Evolutionary conservation across 2,888 invertebrate genomes (phyloP).

Genomic region (Sialis lutaria): DNA sequence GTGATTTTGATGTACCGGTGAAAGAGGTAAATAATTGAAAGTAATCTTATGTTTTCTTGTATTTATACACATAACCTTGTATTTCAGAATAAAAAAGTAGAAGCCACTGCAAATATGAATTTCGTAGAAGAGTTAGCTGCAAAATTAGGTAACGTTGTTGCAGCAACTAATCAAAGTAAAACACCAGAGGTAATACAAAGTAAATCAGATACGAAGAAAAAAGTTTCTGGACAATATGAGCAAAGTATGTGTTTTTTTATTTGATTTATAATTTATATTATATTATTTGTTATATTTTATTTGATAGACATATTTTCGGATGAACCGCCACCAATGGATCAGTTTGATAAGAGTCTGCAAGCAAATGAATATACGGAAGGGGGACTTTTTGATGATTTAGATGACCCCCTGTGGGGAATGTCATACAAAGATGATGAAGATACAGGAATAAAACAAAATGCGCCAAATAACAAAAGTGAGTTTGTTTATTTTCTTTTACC

Average conservation of each 20-base stretch:
- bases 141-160: slow-evolving; percentile 31
- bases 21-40: neutral
- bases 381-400: slow-evolving; percentile 20
- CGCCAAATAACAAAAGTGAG: too few species aligned
- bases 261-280: too few species aligned
- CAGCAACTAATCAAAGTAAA: slow-evolving; percentile 16
- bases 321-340: slow-evolving; percentile 35
- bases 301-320: slow-evolving; percentile 28
- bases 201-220: too few species aligned
- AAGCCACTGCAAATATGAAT: slow-evolving; percentile 17
- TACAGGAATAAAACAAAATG: too few species aligned
- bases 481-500: too few species aligned
- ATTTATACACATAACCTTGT: neutral
- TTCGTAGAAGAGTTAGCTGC: slow-evolving; percentile 45
- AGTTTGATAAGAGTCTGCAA: slow-evolving; percentile 7
- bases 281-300: too few species aligned
- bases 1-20: neutral
- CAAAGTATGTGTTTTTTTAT: too few species aligned
- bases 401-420: slow-evolving; percentile 12
- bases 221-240: too few species aligned
- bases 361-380: neutral
- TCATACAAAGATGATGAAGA: too few species aligned
- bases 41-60: neutral
- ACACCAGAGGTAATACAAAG: too few species aligned
- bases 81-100: neutral